Percentiles rank a stretch among this genome's conserved stretches.
These are phyloP conservation scores for Lagopus leucura DNA, from an alignment of 2,113 vertebrate species.

Conservation along the genomic window DNA sequence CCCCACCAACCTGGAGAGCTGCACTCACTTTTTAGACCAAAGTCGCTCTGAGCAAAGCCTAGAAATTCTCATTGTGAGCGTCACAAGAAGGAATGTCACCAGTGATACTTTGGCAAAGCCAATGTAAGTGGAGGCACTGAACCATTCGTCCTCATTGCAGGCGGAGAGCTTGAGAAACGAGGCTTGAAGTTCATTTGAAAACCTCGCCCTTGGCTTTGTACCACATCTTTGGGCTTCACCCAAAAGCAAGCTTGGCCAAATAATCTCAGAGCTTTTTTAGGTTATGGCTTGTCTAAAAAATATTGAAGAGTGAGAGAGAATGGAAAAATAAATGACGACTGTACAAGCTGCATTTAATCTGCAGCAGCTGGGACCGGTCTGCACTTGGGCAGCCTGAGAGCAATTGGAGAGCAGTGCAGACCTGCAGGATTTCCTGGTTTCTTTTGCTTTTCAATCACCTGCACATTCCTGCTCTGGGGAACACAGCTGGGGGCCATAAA, in stretches of 20 bases:
- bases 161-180: background rate
- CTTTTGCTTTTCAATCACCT: background rate
- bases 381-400: background rate
- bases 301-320: background rate
- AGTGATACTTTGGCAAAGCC: background rate
- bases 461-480: background rate
- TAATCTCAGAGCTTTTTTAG: background rate
- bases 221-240: background rate
- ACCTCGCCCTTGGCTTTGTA: background rate
- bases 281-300: background rate
- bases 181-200: accelerated
- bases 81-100: background rate
- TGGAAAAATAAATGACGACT: background rate
- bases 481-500: background rate
- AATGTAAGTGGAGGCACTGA: background rate
- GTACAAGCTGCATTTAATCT: background rate
- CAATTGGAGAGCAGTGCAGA: background rate
- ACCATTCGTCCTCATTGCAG: accelerated
- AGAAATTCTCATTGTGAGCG: background rate
- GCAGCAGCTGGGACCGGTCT: background rate
- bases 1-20: background rate
- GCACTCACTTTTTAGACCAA: background rate
- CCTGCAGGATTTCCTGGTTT: background rate
- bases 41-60: background rate
- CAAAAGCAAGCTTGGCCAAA: accelerated